A percentile compares a stretch with the other conserved stretches of the same genome.
Evolutionary conservation across 2,113 vertebrate species (phyloP).

Genomic region (Syngnathus scovelli): DNA sequence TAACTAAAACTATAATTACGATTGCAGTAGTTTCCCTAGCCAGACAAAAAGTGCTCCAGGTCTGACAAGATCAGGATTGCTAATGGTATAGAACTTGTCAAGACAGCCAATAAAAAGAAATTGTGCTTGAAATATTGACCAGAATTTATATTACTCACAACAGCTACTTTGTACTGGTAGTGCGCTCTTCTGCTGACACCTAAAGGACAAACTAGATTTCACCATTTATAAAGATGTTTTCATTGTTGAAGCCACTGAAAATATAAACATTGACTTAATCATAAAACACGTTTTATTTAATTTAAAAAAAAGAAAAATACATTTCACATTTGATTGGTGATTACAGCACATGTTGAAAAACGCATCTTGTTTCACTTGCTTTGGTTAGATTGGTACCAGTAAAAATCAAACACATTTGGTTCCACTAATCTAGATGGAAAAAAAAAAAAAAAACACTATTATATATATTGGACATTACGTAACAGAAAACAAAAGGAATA

Average conservation of each 20-base stretch:
- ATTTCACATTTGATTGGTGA: slow-evolving; percentile 65
- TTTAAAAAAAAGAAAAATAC: slow-evolving; percentile 37
- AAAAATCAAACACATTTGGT: slow-evolving; percentile 27
- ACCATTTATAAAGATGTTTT: slow-evolving; percentile 9
- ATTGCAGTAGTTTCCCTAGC: slow-evolving; percentile 42
- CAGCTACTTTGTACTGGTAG: neutral
- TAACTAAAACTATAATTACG: slow-evolving; percentile 65
- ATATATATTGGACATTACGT: neutral
- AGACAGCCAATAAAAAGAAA: slow-evolving; percentile 3
- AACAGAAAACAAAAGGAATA: slow-evolving; percentile 10
- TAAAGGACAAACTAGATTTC: slow-evolving; percentile 63
- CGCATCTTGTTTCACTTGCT: slow-evolving; percentile 30
- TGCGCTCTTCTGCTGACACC: slow-evolving; percentile 63
- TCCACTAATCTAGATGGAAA: neutral
- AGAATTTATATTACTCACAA: neutral
- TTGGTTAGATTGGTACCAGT: slow-evolving; percentile 53
- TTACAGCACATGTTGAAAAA: slow-evolving; percentile 47
- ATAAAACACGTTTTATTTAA: slow-evolving; percentile 36
- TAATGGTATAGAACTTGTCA: slow-evolving; percentile 11
- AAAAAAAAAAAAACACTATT: neutral
- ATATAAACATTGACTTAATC: slow-evolving; percentile 32
- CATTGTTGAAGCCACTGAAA: neutral
- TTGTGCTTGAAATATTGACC: slow-evolving; percentile 15
- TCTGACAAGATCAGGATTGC: slow-evolving; percentile 28
- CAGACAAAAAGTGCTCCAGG: slow-evolving; percentile 48